A percentile compares a stretch with the other conserved stretches of the same genome.
Conservation (phyloP, 2,113 vertebrate genomes). For the Notothenia rossii region DNA sequence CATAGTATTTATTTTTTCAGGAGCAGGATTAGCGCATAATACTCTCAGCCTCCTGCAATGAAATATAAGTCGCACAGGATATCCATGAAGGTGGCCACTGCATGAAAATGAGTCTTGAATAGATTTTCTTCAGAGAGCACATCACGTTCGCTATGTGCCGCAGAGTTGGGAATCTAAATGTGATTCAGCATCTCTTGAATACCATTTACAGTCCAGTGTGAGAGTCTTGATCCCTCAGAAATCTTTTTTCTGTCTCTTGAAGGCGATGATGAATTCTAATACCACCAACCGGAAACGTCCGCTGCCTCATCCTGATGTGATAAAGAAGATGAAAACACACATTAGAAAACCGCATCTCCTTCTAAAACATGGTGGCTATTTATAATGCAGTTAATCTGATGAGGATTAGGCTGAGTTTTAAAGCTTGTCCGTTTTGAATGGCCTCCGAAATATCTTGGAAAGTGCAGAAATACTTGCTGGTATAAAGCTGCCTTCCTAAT, state of each 20-base stretch:
- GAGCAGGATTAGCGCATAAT: conserved; percentile 22
- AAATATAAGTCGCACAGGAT: conserved; percentile 41
- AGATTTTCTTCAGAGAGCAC: conserved; percentile 57
- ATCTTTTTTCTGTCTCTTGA: conserved; percentile 52
- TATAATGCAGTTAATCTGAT: conserved; percentile 60
- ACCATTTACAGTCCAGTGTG: conserved; percentile 67
- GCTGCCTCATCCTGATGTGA: conserved; percentile 56
- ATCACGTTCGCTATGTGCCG: conserved; percentile 46
- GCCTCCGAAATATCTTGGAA: conserved; percentile 59
- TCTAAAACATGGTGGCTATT: conserved; percentile 39
- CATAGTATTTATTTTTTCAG: conserved; percentile 24
- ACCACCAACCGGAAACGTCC: conserved; percentile 19
- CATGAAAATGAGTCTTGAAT: conserved; percentile 58
- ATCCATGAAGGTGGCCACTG: conserved; percentile 50
- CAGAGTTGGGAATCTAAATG: conserved; percentile 56
- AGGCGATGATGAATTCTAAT: conserved; percentile 73
- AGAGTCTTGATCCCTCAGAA: conserved; percentile 47
- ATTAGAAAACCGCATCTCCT: conserved; percentile 19
- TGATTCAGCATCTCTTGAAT: conserved; percentile 55
- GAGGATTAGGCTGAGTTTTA: conserved; percentile 66
- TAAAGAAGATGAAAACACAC: conserved; percentile 54
- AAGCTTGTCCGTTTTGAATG: conserved; percentile 55
- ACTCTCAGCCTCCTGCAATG: conserved; percentile 32
- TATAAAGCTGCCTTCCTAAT: conserved; percentile 56
- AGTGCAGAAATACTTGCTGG: conserved; percentile 47